Conservation (phyloP, 2,797 vertebrate genomes). For the Pangasius krempfi region DNA sequence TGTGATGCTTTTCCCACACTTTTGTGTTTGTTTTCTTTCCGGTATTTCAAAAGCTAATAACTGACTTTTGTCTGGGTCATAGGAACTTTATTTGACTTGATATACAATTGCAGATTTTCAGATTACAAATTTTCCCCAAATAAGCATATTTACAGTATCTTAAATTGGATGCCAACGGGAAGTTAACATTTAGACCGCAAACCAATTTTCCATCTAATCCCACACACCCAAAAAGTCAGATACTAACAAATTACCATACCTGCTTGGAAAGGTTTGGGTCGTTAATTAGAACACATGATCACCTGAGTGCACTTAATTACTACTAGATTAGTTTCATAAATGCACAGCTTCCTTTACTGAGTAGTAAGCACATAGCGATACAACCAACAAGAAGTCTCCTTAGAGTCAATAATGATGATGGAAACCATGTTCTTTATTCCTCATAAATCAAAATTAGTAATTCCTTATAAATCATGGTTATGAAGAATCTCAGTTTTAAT, state of each 20-base stretch:
- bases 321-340: slow-evolving; percentile 1
- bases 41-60: slow-evolving; percentile 44
- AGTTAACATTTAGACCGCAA: neutral
- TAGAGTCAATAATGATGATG: slow-evolving; percentile 40
- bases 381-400: slow-evolving; percentile 14
- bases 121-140: neutral
- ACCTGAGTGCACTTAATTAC: slow-evolving; percentile 2
- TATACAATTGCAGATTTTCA: neutral
- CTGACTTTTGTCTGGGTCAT: slow-evolving; percentile 30
- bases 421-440: slow-evolving; percentile 38
- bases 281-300: neutral
- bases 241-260: neutral
- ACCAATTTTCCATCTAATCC: neutral
- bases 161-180: neutral
- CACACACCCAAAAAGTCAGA: neutral
- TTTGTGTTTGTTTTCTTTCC: slow-evolving; percentile 57
- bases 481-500: slow-evolving; percentile 26
- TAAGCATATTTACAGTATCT: neutral
- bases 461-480: slow-evolving; percentile 33
- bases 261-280: neutral
- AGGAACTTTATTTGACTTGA: slow-evolving; percentile 19
- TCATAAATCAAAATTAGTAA: slow-evolving; percentile 21
- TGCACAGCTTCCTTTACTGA: neutral
- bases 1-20: slow-evolving; percentile 55
- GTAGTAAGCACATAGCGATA: neutral